Evolutionary conservation across 2,113 vertebrate species (phyloP), one percentile per base, ranked within the genome.

Genomic region (Pseudorectes ferrugineus): DNA sequence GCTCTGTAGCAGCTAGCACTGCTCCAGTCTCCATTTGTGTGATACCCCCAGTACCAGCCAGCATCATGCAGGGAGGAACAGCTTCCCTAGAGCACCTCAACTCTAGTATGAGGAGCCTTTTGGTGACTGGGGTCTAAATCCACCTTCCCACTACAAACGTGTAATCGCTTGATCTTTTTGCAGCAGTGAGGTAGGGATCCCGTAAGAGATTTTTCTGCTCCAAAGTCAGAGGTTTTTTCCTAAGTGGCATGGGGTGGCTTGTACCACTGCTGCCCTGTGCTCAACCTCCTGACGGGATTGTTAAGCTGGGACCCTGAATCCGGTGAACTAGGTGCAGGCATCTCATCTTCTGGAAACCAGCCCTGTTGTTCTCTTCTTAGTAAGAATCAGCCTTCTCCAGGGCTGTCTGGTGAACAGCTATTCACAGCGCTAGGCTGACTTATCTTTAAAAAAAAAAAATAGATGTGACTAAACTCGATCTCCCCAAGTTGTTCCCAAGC

Each of bases 91-190:
- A 65, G 13, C 26, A 52, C 26, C 23, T 73, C 1, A 3, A 1
- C 40, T 85, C 23, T 42, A 25, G 31, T 29, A 33, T 25, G 22
- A 59, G 52, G 46, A 82, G 19, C 28, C 48, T 71, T 55, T 20
- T 52, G 59, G 43, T n/a, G 23, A 42, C 68, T 36, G n/a, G 40
- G 7, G 11, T 81, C 18, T 68, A 70, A 73, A 83, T 40, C 63
- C 22, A 42, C 31, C n/a, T 83, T 80, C 78, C 49, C 20, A 11
- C 51, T 74, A 43, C 22, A 84, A 74, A 48, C 4, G 3, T n/a
- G 17, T 36, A 26, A 3, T 55, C 0, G 0, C 31, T 62, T 24
- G 14, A 31, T 78, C 8, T 49, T 46, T 77, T 65, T 43, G 40
- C 12, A 51, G 25, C 1, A 6, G 13, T 65, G 54, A 51, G 28